Evolutionary conservation across 2,888 invertebrate genomes (phyloP).

Genomic region (Disparrhopalites patrizii): DNA sequence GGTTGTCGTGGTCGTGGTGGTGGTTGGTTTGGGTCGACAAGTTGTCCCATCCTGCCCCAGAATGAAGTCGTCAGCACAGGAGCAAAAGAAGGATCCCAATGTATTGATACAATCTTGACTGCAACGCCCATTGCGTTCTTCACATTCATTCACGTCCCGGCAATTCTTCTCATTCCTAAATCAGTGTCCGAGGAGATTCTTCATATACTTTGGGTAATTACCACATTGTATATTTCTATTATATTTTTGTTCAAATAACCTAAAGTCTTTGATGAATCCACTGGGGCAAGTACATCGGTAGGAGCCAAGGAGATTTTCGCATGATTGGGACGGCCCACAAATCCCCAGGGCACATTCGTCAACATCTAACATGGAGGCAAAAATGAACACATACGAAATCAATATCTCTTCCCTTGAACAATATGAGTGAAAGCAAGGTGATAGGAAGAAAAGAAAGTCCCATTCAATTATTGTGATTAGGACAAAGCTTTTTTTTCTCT

Average conservation of each 20-base stretch:
- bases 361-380: constrained; percentile 46
- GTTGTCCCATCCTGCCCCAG: constrained; percentile 44
- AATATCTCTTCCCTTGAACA: too few relatives aligned
- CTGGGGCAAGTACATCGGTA: constrained; percentile 59
- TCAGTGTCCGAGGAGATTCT: neutral
- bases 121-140: constrained; percentile 49
- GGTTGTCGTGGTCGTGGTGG: constrained; percentile 44
- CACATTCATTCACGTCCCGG: constrained; percentile 50
- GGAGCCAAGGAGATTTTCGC: constrained; percentile 57
- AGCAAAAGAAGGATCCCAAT: constrained; percentile 49
- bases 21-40: constrained; percentile 43
- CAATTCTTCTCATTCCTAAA: constrained; percentile 48
- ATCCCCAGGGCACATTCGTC: constrained; percentile 50
- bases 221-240: too few relatives aligned
- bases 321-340: constrained; percentile 56
- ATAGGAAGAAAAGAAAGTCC: too few relatives aligned
- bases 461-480: too few relatives aligned
- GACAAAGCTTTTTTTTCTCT: too few relatives aligned
- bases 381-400: neutral
- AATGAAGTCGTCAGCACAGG: constrained; percentile 47
- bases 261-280: constrained; percentile 52
- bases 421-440: too few relatives aligned
- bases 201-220: neutral
- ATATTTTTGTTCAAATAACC: too few relatives aligned
- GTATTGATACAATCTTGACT: constrained; percentile 50